Evolutionary conservation across 2,888 invertebrate genomes (phyloP).

Genomic region (Oscheius sp.): DNA sequence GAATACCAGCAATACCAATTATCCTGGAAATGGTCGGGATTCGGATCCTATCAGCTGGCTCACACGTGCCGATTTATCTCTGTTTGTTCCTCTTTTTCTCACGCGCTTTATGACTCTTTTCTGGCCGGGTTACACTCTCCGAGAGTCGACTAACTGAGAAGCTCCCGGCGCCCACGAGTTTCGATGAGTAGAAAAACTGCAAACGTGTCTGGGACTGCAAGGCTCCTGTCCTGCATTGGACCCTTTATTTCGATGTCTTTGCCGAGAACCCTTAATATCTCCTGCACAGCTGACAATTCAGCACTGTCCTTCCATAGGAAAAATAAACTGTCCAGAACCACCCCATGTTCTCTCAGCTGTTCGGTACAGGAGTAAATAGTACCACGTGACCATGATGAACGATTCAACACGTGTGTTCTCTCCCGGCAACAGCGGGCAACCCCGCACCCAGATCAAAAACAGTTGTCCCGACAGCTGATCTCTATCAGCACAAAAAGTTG

Average conservation of each 20-base stretch:
- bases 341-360: neutral
- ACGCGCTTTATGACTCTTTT: constrained; percentile 33
- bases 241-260: neutral
- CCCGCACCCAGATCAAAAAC: constrained; percentile 31
- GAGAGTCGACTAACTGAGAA: neutral
- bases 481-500: too few species aligned
- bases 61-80: constrained; percentile 35
- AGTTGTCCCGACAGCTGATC: neutral
- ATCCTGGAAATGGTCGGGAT: neutral
- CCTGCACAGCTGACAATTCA: neutral
- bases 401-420: constrained; percentile 3
- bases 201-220: constrained; percentile 4
- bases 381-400: constrained; percentile 11
- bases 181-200: constrained; percentile 2
- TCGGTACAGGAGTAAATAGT: neutral
- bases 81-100: constrained; percentile 34
- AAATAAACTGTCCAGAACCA: neutral
- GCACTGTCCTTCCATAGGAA: neutral
- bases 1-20: too few species aligned
- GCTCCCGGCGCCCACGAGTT: constrained; percentile 4
- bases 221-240: neutral
- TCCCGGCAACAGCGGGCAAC: constrained; percentile 16
- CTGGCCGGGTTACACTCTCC: constrained; percentile 29
- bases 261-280: neutral
- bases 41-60: constrained; percentile 26